Evolutionary conservation across 2,888 invertebrate genomes (phyloP).

Genomic region (Campoplex nolae): DNA sequence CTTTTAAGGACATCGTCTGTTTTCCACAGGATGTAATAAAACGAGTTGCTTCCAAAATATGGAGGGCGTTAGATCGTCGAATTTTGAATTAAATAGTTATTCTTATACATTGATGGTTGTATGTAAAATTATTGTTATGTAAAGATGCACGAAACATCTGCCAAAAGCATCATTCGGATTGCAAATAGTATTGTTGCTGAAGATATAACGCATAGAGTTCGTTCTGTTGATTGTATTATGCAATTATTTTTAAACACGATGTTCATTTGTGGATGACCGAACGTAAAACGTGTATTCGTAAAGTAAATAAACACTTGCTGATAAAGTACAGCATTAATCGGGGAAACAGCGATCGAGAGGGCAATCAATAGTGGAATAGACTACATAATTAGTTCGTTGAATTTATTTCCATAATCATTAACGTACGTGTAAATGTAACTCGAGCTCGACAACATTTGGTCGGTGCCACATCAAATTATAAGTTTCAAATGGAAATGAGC

Average conservation of each 20-base stretch:
- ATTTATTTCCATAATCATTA: slow-evolving; percentile 4
- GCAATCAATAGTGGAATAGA: neutral
- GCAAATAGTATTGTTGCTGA: neutral
- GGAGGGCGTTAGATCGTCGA: neutral
- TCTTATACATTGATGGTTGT: neutral
- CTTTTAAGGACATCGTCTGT: neutral
- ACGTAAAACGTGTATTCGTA: slow-evolving; percentile 3
- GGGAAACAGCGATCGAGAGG: neutral
- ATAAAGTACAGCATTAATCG: slow-evolving; percentile 1
- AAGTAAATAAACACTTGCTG: slow-evolving; percentile 4
- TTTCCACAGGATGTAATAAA: neutral
- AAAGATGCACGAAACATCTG: slow-evolving; percentile 35
- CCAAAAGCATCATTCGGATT: slow-evolving; percentile 4
- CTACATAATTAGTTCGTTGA: neutral
- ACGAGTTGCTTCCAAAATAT: neutral
- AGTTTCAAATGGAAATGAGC: neutral
- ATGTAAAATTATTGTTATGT: neutral
- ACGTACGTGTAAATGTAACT: neutral
- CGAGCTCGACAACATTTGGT: neutral
- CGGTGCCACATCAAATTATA: neutral
- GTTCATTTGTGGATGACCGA: neutral
- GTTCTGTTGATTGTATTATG: neutral
- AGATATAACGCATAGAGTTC: neutral
- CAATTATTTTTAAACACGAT: neutral
- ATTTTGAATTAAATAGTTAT: neutral